Base-by-base conservation (phyloP, 2,113 vertebrate species). In the Apaloderma vittatum region DNA sequence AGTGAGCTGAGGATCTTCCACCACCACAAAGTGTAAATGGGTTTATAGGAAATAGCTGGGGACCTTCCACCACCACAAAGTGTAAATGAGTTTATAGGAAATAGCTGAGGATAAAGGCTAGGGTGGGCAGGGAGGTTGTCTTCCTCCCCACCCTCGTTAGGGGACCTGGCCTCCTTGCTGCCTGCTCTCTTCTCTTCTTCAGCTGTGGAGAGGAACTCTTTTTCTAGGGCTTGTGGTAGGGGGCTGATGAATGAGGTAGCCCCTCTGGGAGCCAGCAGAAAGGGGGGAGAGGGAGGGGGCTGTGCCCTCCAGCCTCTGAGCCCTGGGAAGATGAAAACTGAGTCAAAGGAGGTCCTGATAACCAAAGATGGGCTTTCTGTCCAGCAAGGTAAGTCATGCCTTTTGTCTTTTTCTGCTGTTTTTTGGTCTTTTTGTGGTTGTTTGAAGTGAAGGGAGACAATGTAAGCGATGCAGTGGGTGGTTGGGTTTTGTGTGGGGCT, bases 21-120 rank as follows among this genome's bases (percentile, higher is more conserved):
- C 66, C 19, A 48, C 0, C 4, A 12, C 48, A 11, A 48, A 55
- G 57, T 52, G 73, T 52, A 40, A 92, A 94, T 46, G 49, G 92
- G n/a, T n/a, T 90, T 36, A 87, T 86, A 88, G 91, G 94, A 92
- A 96, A 91, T 11, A 90, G 73, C 94, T 94, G 94, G 84, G 91
- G 45, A 54, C 48, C n/a, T n/a, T n/a, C n/a, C 22, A 40, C 66
- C 19, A 48, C 0, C 4, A 12, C 48, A 11, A 48, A 55, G 57
- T 52, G 73, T 52, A 40, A 92, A 94, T 46, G 49, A 93, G n/a
- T n/a, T 90, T 36, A 87, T 86, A 88, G 91, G 94, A 92, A 96
- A 91, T 11, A 90, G 73, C 94, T 94, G 94, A 86, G 91, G 45
- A 54, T 48, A 80, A 86, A 88, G 90, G 70, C 48, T 55, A n/a